Conservation (phyloP, 2,888 invertebrate species). For the Sericinus montela region DNA sequence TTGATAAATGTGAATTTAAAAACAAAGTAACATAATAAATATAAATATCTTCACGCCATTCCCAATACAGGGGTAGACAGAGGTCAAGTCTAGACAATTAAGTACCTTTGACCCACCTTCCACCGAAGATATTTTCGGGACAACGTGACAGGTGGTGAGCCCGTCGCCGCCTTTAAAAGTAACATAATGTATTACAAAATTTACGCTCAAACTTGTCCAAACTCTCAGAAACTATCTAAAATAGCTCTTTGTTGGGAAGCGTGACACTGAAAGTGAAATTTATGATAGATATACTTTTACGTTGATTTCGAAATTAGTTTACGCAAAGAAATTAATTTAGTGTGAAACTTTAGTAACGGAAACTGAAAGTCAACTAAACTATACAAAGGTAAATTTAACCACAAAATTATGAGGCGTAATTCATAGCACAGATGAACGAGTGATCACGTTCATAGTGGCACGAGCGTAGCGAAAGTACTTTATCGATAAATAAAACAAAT, state of each 20-base stretch:
- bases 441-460: conserved; percentile 35
- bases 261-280: conserved; percentile 56
- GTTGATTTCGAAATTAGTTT: conserved; percentile 36
- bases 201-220: no score
- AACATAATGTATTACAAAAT: no score
- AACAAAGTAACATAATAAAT: no score
- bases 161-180: no score
- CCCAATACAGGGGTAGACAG: no score
- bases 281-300: conserved; percentile 33
- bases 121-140: no score
- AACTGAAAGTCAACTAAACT: conserved; percentile 52
- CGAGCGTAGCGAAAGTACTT: conserved; percentile 47
- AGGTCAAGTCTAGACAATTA: no score
- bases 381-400: conserved; percentile 32
- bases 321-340: conserved; percentile 48
- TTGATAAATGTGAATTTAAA: no score
- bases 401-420: conserved; percentile 31
- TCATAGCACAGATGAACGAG: conserved; percentile 32
- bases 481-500: no score
- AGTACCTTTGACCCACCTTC: no score
- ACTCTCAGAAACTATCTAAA: conserved; percentile 23
- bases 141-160: no score
- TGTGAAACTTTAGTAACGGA: conserved; percentile 42
- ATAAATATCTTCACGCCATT: no score
- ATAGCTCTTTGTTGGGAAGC: conserved; percentile 34